Conservation (phyloP, 2,113 vertebrate species). For the human region DNA sequence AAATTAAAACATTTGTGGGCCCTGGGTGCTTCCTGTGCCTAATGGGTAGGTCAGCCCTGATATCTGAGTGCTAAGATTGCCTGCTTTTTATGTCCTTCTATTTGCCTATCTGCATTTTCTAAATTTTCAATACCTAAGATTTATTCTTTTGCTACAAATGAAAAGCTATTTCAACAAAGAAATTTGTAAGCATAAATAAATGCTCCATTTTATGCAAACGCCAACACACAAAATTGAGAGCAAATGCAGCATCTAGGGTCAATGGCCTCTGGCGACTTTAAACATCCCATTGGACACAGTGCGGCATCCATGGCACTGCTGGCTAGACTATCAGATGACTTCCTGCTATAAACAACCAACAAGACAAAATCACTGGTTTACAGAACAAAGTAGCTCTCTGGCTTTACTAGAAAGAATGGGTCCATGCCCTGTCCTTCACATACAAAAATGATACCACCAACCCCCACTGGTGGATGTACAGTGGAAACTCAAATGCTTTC, state of each 20-base stretch:
- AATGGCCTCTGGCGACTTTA: background rate
- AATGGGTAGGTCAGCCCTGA: background rate
- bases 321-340: background rate
- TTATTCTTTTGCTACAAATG: background rate
- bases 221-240: background rate
- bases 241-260: background rate
- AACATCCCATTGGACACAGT: background rate
- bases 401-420: background rate
- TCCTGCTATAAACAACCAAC: background rate
- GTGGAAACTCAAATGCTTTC: background rate
- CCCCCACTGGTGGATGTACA: background rate
- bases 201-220: background rate
- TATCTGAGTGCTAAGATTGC: background rate
- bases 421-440: background rate
- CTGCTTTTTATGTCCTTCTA: background rate
- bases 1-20: background rate
- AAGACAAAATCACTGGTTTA: background rate
- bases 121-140: background rate
- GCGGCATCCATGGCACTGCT: background rate
- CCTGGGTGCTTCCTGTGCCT: background rate
- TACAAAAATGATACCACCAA: background rate
- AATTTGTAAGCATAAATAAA: background rate
- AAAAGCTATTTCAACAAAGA: conserved; percentile 19
- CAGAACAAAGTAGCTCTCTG: background rate
- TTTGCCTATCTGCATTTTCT: background rate